phyloP scores from a whole-genome alignment of 2,113 vertebrate genomes.

The Genyomyrus donnyi region DNA sequence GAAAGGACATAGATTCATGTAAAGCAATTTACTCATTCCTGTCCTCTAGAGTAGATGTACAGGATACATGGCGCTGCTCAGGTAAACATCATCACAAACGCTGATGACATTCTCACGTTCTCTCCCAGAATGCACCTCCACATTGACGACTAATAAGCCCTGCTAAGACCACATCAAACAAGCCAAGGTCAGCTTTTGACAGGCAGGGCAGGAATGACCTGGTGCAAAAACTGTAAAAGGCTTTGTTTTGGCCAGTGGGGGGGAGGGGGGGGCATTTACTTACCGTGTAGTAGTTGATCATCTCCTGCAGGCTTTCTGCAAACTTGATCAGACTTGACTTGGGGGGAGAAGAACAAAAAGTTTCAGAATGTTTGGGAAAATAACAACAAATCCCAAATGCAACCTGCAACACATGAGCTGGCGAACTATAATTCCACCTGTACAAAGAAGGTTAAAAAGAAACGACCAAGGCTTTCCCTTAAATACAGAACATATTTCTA shows the following conservation, averaged over 20 bases:
- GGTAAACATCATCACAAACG: background rate
- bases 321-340: constrained; percentile 86
- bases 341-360: constrained; percentile 21
- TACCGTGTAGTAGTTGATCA: constrained; percentile 97
- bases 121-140: background rate
- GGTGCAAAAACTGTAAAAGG: background rate
- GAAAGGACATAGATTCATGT: background rate
- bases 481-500: background rate
- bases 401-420: background rate
- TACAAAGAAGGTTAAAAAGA: background rate
- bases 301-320: constrained; percentile 92
- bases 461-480: background rate
- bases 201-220: background rate
- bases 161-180: background rate
- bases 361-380: background rate
- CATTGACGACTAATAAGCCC: background rate
- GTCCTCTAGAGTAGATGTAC: background rate
- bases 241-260: background rate
- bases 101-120: background rate
- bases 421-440: background rate
- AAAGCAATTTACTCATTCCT: background rate
- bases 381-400: background rate
- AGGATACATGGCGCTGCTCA: background rate
- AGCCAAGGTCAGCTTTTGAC: background rate
- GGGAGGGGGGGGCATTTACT: constrained; percentile 33